Evolutionary conservation across 2,888 invertebrate genomes (phyloP).

Genomic region (Graphium colonna): DNA sequence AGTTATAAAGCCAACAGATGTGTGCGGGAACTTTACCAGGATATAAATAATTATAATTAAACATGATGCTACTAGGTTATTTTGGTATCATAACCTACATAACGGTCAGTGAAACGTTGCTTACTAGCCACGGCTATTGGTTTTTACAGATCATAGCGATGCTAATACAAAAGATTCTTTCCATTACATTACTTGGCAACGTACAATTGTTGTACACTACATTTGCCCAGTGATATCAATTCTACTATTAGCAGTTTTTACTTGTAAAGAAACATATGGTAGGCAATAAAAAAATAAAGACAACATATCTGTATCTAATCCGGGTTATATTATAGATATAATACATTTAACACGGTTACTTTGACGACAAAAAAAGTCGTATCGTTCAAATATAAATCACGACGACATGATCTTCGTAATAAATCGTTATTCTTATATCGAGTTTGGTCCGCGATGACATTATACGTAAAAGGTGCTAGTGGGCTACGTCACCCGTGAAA

Average conservation of each 20-base stretch:
- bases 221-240: too few species aligned
- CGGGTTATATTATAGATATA: neutral
- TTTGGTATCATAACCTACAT: conserved; percentile 24
- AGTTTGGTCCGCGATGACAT: conserved; percentile 84
- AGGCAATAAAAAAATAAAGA: conserved; percentile 4
- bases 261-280: too few species aligned
- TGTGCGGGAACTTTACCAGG: neutral
- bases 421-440: conserved; percentile 84
- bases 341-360: conserved; percentile 23
- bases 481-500: conserved; percentile 58
- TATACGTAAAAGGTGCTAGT: conserved; percentile 34
- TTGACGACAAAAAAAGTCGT: conserved; percentile 5
- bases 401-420: conserved; percentile 82
- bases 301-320: conserved; percentile 7
- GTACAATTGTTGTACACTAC: too few species aligned
- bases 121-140: neutral
- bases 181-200: too few species aligned
- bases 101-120: conserved; percentile 16
- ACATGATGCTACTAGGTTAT: conserved; percentile 18
- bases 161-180: neutral
- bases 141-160: neutral
- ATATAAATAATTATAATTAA: conserved; percentile 7
- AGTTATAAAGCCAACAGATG: neutral
- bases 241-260: too few species aligned
- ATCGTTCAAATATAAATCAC: conserved; percentile 80